Percentiles rank a stretch among this genome's conserved stretches.
Evolutionary conservation across 2,888 invertebrate genomes (phyloP).

Genomic region (Pteria penguin): DNA sequence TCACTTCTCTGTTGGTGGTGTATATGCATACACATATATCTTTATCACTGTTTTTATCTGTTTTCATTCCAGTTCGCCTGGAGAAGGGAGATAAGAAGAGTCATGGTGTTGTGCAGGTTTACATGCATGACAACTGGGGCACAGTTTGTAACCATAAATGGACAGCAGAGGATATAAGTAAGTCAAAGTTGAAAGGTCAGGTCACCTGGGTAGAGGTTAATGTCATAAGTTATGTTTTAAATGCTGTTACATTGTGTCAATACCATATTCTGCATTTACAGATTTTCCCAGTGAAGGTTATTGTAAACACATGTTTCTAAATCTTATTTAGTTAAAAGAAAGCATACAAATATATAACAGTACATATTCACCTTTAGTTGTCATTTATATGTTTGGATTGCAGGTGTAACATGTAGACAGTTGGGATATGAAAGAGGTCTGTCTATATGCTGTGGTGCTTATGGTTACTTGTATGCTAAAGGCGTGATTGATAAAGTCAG

Average conservation of each 20-base stretch:
- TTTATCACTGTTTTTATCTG: too few relatives aligned
- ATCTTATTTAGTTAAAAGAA: too few relatives aligned
- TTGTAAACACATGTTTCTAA: too few relatives aligned
- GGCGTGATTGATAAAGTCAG: slow-evolving; percentile 56
- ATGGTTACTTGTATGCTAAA: slow-evolving; percentile 59
- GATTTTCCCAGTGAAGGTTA: too few relatives aligned
- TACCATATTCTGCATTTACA: too few relatives aligned
- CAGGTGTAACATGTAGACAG: slow-evolving; percentile 65
- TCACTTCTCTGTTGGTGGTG: too few relatives aligned
- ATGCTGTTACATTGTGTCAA: too few relatives aligned
- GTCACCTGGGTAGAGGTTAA: too few relatives aligned
- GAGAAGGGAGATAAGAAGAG: slow-evolving; percentile 57
- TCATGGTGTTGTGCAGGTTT: slow-evolving; percentile 63
- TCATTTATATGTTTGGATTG: not conserved
- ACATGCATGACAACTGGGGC: slow-evolving; percentile 84
- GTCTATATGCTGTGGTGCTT: slow-evolving; percentile 65
- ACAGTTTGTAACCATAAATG: slow-evolving; percentile 88
- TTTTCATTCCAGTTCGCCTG: slow-evolving; percentile 56
- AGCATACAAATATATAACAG: too few relatives aligned
- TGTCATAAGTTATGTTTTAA: too few relatives aligned
- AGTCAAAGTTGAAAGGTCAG: too few relatives aligned
- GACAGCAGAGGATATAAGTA: slow-evolving; percentile 84
- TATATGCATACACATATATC: too few relatives aligned
- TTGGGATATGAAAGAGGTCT: slow-evolving; percentile 63
- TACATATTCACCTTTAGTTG: not conserved